Conservation (phyloP, 2,888 invertebrate species). For the Eupithecia abbreviata region DNA sequence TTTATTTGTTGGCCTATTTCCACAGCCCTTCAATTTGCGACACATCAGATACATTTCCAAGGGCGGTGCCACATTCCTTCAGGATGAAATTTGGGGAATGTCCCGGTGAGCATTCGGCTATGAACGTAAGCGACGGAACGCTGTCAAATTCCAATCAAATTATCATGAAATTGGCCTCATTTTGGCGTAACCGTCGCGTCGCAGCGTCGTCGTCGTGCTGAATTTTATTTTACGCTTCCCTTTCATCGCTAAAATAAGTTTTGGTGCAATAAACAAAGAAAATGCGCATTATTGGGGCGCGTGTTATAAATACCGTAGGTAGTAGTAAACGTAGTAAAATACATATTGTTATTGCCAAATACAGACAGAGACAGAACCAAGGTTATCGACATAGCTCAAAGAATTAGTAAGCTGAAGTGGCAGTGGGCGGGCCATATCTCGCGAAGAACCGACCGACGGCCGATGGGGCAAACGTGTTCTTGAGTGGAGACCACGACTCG, state of each 20-base stretch:
- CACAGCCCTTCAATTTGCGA: slow-evolving; percentile 22
- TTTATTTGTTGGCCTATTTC: slow-evolving; percentile 6
- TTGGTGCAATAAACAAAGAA: neutral
- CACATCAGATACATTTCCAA: slow-evolving; percentile 27
- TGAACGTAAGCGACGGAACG: slow-evolving; percentile 38
- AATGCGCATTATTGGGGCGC: neutral
- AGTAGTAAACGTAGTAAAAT: no score
- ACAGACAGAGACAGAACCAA: no score
- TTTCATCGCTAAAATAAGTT: neutral
- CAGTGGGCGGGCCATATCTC: no score
- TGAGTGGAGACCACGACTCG: no score
- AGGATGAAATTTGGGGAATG: slow-evolving; percentile 44
- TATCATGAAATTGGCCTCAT: slow-evolving; percentile 27
- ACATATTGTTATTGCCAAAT: no score
- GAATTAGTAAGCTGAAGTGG: no score
- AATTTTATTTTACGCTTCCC: neutral
- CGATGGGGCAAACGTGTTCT: no score
- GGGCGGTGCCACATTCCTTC: slow-evolving; percentile 41
- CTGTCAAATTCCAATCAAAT: slow-evolving; percentile 50
- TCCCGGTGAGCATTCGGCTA: slow-evolving; percentile 34
- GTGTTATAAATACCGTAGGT: no score
- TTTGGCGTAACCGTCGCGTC: neutral
- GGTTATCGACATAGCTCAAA: no score
- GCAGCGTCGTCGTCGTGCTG: neutral
- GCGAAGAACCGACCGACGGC: no score